Base-by-base conservation (phyloP, 2,888 invertebrate genomes). In the Girardia tigrina region DNA sequence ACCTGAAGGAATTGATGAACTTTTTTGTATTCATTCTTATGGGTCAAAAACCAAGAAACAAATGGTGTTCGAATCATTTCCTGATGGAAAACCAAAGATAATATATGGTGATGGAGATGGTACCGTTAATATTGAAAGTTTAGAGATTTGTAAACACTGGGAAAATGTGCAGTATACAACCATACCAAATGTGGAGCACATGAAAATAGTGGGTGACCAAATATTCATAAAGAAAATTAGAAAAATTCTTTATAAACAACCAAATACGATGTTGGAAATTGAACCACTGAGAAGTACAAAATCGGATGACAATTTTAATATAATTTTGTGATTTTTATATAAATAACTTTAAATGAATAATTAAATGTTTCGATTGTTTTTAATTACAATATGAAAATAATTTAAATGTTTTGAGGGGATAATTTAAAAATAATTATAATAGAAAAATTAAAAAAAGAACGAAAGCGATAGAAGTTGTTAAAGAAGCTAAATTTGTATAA, bases 71-170 rank as follows among this genome's bases (percentile, higher is more conserved):
- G 42, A 73, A 73, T 4, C 73, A 8, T 28, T 73, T 73, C 29
- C 29, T 28, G 36, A 73, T 73, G 26, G 27, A 2, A n/a, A 73
- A 16, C 36, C 36, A 20, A 4, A 36, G 42, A 12, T 36, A 2
- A 20, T 36, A 8, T 20, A 2, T 36, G 73, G 29, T 12, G 73
- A 73, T 14, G 73, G 73, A 12, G 73, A 73, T 36, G 14, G 26
- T 20, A 29, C 29, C 8, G 73, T 73, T 2, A 73, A 73, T 29
- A 73, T 26, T 26, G 6, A 29, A 8, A 73, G 73, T 73, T 20
- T 73, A 26, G 56, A 73, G 36, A 28, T 73, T 6, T 73, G 73
- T 29, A 73, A 73, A 26, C 4, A 73, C 4, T 73, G 73, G 73
- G 16, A 27, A 14, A 36, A 29, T 69, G 73, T 73, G 4, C 20